Conservation (phyloP, 2,113 vertebrate genomes). For the Gopherus flavomarginatus region DNA sequence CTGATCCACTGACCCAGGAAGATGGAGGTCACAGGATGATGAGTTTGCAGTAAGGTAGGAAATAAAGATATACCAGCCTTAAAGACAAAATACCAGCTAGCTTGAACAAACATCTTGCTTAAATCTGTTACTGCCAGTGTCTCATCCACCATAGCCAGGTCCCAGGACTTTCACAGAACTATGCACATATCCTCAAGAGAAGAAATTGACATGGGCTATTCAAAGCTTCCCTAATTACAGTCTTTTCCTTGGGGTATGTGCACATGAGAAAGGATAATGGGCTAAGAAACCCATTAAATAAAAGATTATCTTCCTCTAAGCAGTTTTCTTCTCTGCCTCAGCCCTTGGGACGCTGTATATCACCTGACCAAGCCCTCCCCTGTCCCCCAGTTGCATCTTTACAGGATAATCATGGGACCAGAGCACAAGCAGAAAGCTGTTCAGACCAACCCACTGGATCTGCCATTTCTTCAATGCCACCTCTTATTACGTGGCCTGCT, state of each 20-base stretch:
- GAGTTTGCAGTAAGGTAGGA: not conserved
- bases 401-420: too few species aligned
- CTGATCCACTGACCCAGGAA: not conserved
- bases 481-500: not conserved
- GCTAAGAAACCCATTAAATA: not conserved
- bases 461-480: rapidly evolving
- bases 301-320: not conserved
- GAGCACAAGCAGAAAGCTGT: not conserved
- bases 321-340: not conserved
- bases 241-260: rapidly evolving
- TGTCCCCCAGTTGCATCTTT: not conserved
- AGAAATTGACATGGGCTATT: not conserved
- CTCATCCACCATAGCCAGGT: rapidly evolving
- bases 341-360: not conserved
- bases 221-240: not conserved
- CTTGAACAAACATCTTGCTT: not conserved
- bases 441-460: not conserved
- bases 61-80: not conserved
- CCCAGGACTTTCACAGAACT: not conserved
- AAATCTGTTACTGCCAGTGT: not conserved
- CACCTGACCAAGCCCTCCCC: too few species aligned
- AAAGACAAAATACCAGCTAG: not conserved
- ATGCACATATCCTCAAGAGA: not conserved
- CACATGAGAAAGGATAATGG: not conserved
- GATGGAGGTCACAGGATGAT: not conserved